Conservation (phyloP, 2,888 invertebrate genomes). For the Chrysopilus asiliformis region DNA sequence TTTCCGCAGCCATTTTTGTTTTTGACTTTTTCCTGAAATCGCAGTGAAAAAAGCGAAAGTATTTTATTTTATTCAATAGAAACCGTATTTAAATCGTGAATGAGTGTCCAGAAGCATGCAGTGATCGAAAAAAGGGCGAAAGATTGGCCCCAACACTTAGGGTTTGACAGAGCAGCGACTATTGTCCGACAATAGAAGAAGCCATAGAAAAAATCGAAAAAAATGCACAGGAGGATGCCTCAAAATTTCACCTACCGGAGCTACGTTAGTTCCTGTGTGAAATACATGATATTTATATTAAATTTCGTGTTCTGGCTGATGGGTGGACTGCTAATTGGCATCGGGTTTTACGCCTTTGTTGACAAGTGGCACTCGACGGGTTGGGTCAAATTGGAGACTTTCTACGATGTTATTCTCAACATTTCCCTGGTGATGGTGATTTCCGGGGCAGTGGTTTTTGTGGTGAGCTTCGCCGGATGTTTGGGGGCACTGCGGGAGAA, state of each 20-base stretch:
- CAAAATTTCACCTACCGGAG: slow-evolving; percentile 36
- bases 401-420: slow-evolving; percentile 82
- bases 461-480: slow-evolving; percentile 88
- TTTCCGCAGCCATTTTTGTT: too few relatives aligned
- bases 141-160: too few relatives aligned
- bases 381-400: slow-evolving; percentile 64
- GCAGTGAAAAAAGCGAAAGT: too few relatives aligned
- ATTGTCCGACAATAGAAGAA: slow-evolving; percentile 3
- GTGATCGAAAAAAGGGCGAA: too few relatives aligned
- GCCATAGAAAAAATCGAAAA: too few relatives aligned
- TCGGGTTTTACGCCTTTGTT: slow-evolving; percentile 82
- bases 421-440: slow-evolving; percentile 84
- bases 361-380: slow-evolving; percentile 88
- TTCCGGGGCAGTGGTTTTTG: slow-evolving; percentile 78
- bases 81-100: too few relatives aligned
- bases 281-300: slow-evolving; percentile 35
- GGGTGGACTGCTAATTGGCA: slow-evolving; percentile 72
- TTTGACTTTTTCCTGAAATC: too few relatives aligned
- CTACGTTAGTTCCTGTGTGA: slow-evolving; percentile 32
- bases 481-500: slow-evolving; percentile 69
- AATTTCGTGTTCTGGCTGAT: slow-evolving; percentile 56
- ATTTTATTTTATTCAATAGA: too few relatives aligned
- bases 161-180: too few relatives aligned
- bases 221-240: slow-evolving; percentile 28
- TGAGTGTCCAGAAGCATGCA: too few relatives aligned